Base-by-base conservation (phyloP, 2,888 invertebrate species). In the Drosophila helvetica region DNA sequence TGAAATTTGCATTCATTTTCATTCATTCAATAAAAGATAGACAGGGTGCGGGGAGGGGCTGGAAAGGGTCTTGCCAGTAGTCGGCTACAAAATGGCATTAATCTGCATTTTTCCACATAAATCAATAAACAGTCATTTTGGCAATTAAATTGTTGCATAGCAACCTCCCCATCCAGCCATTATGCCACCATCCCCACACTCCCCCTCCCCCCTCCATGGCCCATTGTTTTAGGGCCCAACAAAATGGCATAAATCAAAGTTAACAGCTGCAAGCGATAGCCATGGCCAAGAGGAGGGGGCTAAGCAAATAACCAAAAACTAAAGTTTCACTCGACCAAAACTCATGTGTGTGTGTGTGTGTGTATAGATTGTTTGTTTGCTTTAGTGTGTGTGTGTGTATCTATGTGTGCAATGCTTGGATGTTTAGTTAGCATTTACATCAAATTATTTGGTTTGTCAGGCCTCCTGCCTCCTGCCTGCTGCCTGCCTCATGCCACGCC, bases 111-210 rank as follows among this genome's bases (percentile, higher is more conserved):
- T 63, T 77, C 61, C 59, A 63, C 73, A 80, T 80, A 80, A 80
- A 80, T 80, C 80, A 80, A 80, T 80, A 81, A 78, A 73, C 81
- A 79, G 79, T 75, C 80, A 77, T 75, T 67, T 70, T 65, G 74
- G 78, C 79, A 80, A 80, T 80, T 81, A 74, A 80, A 79, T 79
- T 77, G 79, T 79, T 79, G 80, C 80, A 80, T 80, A 76, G 79
- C 79, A 63, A 64, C 65, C 65, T 43, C 48, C 43, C 38, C 7
- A 38, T n/a, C 38, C 38, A 38, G 7, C 38, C 38, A 38, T 38
- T 38, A 15, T 38, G 38, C 38, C 38, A 60, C 52, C 60, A 46
- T n/a, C n/a, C n/a, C 50, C 43, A 6, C 19, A 50, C 51, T 19
- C 15, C 17, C 22, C 45, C 18, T 27, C 48, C 19, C 43, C 12